Evolutionary conservation across 2,113 vertebrate genomes (phyloP).

Genomic region (Albula goreensis): DNA sequence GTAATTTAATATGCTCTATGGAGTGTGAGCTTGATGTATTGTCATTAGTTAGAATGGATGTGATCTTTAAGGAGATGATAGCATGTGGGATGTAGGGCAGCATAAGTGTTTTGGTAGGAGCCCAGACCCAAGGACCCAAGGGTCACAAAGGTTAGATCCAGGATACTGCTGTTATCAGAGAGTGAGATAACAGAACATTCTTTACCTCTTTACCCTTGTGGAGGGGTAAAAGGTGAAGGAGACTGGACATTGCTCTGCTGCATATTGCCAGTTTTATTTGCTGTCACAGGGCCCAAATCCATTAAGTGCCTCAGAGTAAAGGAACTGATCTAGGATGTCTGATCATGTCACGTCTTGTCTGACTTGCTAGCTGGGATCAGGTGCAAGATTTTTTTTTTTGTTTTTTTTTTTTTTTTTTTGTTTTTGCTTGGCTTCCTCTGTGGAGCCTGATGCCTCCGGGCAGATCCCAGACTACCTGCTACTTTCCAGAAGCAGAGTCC

Average conservation of each 20-base stretch:
- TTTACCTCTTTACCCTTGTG: neutral
- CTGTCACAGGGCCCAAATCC: neutral
- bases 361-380: too few relatives aligned
- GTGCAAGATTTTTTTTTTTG: constrained; percentile 10
- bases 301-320: neutral
- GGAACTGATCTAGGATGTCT: neutral
- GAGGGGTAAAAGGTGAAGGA: neutral
- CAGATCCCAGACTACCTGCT: constrained; percentile 64
- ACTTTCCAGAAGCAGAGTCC: constrained; percentile 51
- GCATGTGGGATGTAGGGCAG: constrained; percentile 8
- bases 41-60: neutral
- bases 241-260: neutral
- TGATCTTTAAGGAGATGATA: neutral
- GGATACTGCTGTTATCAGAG: neutral
- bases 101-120: neutral
- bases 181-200: neutral
- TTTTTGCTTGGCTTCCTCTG: constrained; percentile 60
- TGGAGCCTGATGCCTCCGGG: constrained; percentile 58
- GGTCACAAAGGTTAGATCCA: neutral
- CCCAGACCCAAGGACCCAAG: neutral
- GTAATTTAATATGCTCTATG: neutral
- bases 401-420: constrained; percentile 22
- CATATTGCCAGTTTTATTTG: neutral
- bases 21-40: neutral
- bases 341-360: too few relatives aligned